Evolutionary conservation across 2,113 vertebrate species (phyloP).

Genomic region (Ptilonorhynchus violaceus): DNA sequence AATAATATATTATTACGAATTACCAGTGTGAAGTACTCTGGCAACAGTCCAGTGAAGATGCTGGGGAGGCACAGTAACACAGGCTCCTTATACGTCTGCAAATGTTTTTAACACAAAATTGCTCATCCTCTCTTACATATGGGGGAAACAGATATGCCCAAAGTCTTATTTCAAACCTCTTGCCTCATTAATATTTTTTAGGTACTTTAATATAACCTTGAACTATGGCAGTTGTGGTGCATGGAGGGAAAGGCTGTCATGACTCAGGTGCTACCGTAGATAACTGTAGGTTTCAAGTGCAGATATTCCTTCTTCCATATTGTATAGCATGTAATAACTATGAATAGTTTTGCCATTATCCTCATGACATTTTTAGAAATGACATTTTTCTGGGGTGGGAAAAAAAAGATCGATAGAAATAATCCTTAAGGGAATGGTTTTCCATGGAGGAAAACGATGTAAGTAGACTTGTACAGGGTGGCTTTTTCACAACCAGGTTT

Average conservation of each 20-base stretch:
- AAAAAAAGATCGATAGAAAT: neutral
- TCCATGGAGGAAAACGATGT: neutral
- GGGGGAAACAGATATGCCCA: neutral
- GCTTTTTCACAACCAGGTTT: neutral
- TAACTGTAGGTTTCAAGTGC: neutral
- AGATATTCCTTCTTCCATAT: neutral
- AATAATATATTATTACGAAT: neutral
- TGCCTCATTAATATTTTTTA: neutral
- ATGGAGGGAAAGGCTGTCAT: neutral
- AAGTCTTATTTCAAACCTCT: neutral
- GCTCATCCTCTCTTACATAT: neutral
- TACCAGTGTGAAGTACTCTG: neutral
- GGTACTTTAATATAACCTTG: neutral
- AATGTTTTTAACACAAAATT: neutral
- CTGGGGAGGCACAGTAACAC: neutral
- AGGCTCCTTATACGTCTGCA: neutral
- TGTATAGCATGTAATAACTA: neutral
- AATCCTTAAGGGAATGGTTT: neutral
- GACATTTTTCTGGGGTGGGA: neutral
- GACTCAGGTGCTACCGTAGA: neutral
- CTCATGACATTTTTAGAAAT: neutral
- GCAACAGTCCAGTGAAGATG: neutral
- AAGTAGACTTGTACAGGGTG: neutral
- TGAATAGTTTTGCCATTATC: neutral
- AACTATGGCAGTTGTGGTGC: neutral